Percentiles rank a stretch among this genome's conserved stretches.
Conservation (phyloP, 2,113 vertebrate species). For the Notiomystis cincta region DNA sequence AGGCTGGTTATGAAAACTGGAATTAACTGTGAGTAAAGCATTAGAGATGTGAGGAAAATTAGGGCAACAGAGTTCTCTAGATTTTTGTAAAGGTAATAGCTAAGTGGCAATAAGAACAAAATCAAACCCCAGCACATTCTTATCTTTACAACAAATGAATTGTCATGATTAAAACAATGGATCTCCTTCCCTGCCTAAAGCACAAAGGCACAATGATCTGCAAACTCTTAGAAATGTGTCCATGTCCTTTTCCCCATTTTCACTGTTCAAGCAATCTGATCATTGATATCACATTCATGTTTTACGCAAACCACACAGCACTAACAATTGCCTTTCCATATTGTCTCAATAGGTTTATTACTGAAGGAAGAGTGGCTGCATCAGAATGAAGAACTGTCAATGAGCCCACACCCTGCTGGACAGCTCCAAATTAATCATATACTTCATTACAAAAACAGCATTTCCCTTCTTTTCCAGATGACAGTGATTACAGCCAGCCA, state of each 20-base stretch:
- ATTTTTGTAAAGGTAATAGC: background rate
- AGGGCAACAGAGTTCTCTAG: background rate
- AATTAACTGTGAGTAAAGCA: background rate
- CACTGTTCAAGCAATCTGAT: background rate
- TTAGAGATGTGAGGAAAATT: background rate
- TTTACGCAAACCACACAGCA: background rate
- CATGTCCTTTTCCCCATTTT: background rate
- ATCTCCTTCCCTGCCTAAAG: background rate
- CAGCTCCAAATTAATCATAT: conserved; percentile 51
- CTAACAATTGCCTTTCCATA: background rate
- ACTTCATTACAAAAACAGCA: conserved; percentile 16
- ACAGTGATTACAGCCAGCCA: conserved; percentile 43
- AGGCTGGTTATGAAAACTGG: background rate
- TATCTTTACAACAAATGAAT: background rate
- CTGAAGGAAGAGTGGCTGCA: background rate
- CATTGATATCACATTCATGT: background rate
- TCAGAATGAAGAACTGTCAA: background rate
- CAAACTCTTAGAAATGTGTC: background rate
- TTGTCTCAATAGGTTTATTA: background rate
- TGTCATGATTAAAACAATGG: background rate
- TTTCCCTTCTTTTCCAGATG: conserved; percentile 48
- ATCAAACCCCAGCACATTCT: background rate
- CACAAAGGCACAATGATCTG: background rate
- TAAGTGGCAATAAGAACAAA: background rate
- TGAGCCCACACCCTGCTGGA: conserved; percentile 10